Conservation (phyloP, 2,113 vertebrate genomes). For the Podarcis raffonei region DNA sequence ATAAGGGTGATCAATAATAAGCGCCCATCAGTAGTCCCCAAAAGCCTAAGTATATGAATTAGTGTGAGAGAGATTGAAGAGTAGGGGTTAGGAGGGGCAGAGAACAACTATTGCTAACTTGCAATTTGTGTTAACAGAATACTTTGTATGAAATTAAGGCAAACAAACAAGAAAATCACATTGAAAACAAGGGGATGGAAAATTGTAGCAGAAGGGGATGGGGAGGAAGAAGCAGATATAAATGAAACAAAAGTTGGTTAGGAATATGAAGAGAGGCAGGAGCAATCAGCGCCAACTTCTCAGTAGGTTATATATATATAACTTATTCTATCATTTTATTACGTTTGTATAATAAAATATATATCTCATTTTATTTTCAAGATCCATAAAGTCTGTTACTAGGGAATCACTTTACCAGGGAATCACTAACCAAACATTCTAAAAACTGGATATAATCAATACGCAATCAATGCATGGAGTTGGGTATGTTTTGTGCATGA, state of each 20-base stretch:
- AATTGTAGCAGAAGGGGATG: not conserved
- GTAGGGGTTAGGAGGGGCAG: too few relatives aligned
- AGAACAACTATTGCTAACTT: not conserved
- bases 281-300: not conserved
- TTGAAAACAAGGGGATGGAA: not conserved
- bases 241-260: not conserved
- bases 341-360: not conserved
- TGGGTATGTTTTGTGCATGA: not conserved
- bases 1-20: not conserved
- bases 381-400: not conserved
- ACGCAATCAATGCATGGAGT: not conserved
- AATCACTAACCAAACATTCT: not conserved
- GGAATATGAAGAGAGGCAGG: not conserved
- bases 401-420: not conserved
- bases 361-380: not conserved
- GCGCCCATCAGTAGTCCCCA: not conserved
- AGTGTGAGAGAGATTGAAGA: not conserved
- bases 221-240: not conserved
- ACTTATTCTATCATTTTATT: not conserved
- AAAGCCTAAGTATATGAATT: not conserved
- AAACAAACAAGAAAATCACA: not conserved
- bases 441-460: not conserved
- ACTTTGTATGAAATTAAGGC: not conserved
- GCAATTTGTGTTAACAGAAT: not conserved
- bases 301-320: not conserved